Conservation (phyloP, 2,888 invertebrate species). For the Cremastinae sp. region DNA sequence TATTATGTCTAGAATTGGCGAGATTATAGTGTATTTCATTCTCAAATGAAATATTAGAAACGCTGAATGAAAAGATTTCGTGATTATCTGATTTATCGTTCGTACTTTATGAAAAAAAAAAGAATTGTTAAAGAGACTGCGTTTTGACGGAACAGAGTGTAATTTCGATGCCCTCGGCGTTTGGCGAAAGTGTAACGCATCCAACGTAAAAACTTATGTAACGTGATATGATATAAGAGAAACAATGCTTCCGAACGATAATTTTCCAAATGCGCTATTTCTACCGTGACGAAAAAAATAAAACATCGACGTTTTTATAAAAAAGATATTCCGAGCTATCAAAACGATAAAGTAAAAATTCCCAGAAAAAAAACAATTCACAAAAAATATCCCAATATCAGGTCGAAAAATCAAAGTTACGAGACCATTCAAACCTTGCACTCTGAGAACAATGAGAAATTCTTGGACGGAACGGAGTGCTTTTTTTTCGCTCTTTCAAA, state of each 20-base stretch:
- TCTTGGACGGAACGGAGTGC: too few relatives aligned
- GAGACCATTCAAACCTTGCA: too few relatives aligned
- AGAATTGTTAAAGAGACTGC: background rate
- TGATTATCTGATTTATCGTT: constrained; percentile 2
- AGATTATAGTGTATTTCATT: too few relatives aligned
- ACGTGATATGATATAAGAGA: constrained; percentile 61
- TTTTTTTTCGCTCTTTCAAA: too few relatives aligned
- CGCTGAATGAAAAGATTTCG: background rate
- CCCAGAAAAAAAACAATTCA: too few relatives aligned
- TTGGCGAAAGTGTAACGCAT: constrained; percentile 61
- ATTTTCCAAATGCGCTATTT: constrained; percentile 44
- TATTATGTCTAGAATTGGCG: too few relatives aligned
- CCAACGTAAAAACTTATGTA: constrained; percentile 60
- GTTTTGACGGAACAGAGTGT: background rate
- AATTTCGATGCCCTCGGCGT: constrained; percentile 31
- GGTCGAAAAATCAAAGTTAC: too few relatives aligned
- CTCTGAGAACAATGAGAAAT: too few relatives aligned
- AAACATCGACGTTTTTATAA: background rate
- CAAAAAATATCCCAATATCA: too few relatives aligned
- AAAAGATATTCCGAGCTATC: background rate
- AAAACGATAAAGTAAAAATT: too few relatives aligned
- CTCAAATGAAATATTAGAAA: too few relatives aligned
- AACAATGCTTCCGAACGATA: constrained; percentile 36
- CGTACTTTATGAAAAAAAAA: constrained; percentile 11
- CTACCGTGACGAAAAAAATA: constrained; percentile 9